These are phyloP conservation scores for Caenorhabditis macrosperma DNA, from an alignment of 2,888 invertebrate species.

Conservation along the genomic window DNA sequence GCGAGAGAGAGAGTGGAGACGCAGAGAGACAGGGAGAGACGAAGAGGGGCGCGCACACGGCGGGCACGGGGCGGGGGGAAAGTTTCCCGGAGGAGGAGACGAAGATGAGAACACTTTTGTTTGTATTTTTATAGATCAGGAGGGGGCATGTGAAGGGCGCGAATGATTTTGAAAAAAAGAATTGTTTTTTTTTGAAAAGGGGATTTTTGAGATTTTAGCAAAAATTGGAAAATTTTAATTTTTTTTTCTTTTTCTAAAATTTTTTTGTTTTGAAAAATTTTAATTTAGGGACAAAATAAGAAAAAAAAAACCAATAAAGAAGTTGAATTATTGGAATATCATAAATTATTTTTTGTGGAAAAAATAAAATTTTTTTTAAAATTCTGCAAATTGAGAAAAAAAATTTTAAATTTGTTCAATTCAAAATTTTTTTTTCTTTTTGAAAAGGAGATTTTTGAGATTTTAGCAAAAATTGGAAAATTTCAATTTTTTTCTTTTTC, in stretches of 20 bases:
- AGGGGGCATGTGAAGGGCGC: neutral
- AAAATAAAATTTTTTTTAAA: no score
- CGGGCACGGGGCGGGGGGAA: neutral
- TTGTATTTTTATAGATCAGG: neutral
- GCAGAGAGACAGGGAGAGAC: conserved; percentile 9
- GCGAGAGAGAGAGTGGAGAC: conserved; percentile 11
- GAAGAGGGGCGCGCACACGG: neutral
- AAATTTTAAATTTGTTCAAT: neutral
- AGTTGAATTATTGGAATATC: no score
- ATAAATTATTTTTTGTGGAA: no score
- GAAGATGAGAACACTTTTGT: conserved; percentile 1
- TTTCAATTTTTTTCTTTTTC: neutral
- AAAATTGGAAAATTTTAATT: neutral
- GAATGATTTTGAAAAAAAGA: no score
- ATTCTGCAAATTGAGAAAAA: neutral
- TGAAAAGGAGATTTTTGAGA: conserved; percentile 2
- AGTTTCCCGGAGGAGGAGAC: neutral
- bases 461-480: neutral
- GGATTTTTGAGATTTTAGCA: conserved; percentile 2
- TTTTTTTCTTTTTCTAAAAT: neutral
- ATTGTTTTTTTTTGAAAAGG: neutral
- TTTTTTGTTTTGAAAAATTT: no score
- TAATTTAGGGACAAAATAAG: no score
- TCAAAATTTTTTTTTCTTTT: neutral
- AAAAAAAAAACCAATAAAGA: neutral